A percentile compares a stretch with the other conserved stretches of the same genome.
Evolutionary conservation across 2,113 vertebrate genomes (phyloP).

Genomic region (Halcyon senegalensis): DNA sequence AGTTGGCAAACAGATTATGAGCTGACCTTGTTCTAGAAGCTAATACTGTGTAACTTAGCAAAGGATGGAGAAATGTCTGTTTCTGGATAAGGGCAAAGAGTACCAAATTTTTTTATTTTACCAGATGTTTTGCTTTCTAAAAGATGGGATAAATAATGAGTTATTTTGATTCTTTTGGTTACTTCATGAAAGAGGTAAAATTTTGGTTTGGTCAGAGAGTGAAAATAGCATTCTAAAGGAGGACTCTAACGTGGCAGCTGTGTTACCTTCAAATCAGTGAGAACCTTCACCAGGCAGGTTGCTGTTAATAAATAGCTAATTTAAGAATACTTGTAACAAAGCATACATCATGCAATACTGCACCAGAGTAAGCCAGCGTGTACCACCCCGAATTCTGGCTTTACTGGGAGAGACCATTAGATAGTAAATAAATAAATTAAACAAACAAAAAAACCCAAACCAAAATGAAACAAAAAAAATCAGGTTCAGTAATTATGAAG

Average conservation of each 20-base stretch:
- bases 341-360: neutral
- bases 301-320: slow-evolving; percentile 29
- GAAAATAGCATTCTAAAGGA: neutral
- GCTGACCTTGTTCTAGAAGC: neutral
- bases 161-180: neutral
- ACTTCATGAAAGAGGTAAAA: neutral
- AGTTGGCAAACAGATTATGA: neutral
- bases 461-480: neutral
- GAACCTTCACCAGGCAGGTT: slow-evolving; percentile 1
- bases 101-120: neutral
- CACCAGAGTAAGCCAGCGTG: neutral
- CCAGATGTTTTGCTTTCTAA: neutral
- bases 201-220: neutral
- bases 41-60: neutral
- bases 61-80: neutral
- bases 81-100: neutral
- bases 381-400: neutral
- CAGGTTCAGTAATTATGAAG: neutral
- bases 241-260: neutral
- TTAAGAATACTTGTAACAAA: neutral
- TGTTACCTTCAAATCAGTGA: slow-evolving; percentile 16
- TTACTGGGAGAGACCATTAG: neutral
- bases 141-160: neutral
- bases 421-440: neutral
- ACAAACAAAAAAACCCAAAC: neutral